Base-by-base conservation (phyloP, 1,140 invertebrate genomes). In the Zaprionus lachaisei region DNA sequence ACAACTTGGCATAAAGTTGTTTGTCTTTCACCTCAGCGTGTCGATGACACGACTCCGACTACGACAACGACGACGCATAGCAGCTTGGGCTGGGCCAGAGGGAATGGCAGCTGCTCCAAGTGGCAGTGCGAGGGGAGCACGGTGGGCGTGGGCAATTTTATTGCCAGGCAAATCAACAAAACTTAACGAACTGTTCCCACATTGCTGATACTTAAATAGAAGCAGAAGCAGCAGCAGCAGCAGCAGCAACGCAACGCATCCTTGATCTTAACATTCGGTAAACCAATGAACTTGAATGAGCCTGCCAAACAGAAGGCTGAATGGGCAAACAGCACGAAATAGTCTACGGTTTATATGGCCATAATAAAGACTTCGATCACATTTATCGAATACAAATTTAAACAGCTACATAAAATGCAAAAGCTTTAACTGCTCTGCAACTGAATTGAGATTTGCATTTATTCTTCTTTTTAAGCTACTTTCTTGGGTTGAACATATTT, bases 1-100 rank as follows among this genome's bases (percentile, higher is more conserved):
- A 86, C 80, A 86, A 87, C 83, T 87, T 87, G 83, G 83, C 83
- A 85, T 85, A 79, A 86, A 86, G 83, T 80, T 86, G 83, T 86
- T 87, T 87, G 83, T 87, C 83, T 86, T 86, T 86, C 83, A 82
- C 79, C 80, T 86, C 66, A 60, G 79, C 83, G 79, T 85, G 83
- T 85, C 83, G 83, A 85, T 85, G 83, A 85, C 83, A 85, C 74
- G 77, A 76, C 81, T 72, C 71, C 80, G 47, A 67, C 80, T 67
- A 63, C 37, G 26, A 26, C 28, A 7, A 28, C 28, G 5, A 31
- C 28, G 64, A 57, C 54, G 58, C 44, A 55, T 12, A 51, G n/a
- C 56, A 51, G 2, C 55, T 11, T 5, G 12, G 11, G 20, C 37
- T 11, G 34, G 38, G 17, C 20, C 11, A 4, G 14, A 12, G 15